Conservation (phyloP, 2,888 invertebrate genomes). For the Anthrax anthrax region DNA sequence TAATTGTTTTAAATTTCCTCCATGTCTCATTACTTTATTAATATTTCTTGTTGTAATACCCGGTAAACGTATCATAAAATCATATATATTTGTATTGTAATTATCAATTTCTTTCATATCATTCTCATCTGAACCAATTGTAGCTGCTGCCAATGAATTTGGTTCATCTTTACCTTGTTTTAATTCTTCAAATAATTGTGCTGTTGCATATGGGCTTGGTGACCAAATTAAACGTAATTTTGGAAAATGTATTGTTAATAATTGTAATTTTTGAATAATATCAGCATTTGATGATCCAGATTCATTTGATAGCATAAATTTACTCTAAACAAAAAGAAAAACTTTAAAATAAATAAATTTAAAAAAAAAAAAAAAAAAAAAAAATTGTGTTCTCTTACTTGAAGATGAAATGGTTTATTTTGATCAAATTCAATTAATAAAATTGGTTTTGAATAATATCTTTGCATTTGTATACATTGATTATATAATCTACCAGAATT, state of each 20-base stretch:
- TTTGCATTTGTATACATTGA: conserved; percentile 87
- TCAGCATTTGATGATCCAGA: conserved; percentile 49
- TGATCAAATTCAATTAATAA: conserved; percentile 93
- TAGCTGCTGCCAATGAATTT: conserved; percentile 52
- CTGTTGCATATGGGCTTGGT: conserved; percentile 88
- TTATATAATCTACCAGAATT: conserved; percentile 90
- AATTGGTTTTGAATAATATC: conserved; percentile 76
- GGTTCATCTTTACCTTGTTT: conserved; percentile 82
- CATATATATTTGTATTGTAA: conserved; percentile 59
- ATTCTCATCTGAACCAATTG: conserved; percentile 53
- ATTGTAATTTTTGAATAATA: conserved; percentile 71
- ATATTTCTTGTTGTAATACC: conserved; percentile 82
- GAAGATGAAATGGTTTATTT: conserved; percentile 78
- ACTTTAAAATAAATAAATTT: neutral
- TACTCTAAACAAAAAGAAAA: conserved; percentile 47
- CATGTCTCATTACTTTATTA: conserved; percentile 57
- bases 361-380: neutral
- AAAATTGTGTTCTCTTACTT: too few species aligned
- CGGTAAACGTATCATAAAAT: conserved; percentile 73
- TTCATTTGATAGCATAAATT: conserved; percentile 65
- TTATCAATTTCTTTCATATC: conserved; percentile 39
- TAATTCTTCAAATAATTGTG: conserved; percentile 88
- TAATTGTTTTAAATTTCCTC: conserved; percentile 49
- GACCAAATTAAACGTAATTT: conserved; percentile 90
- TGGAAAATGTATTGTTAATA: conserved; percentile 93